Base-by-base conservation (phyloP, 92 coral and sea anemone genomes). In the Palythoa grandiflora region DNA sequence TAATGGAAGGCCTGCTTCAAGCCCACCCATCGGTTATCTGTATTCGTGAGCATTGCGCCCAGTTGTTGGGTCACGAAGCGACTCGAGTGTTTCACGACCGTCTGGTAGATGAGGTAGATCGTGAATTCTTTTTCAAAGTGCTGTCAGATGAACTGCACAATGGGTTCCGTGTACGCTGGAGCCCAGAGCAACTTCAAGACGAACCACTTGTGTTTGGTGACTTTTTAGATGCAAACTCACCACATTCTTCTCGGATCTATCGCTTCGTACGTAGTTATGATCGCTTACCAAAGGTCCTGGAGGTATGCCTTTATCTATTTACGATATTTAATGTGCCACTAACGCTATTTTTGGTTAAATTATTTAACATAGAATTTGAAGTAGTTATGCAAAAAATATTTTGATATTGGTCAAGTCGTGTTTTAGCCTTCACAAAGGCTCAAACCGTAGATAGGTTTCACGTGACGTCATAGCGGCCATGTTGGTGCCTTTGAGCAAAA, bases 1-100 rank as follows among this genome's bases (percentile, higher is more conserved):
- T 97, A n/a, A 92, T 97, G 71, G 97, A 92, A 61, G 95, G 99
- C 35, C 92, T 94, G 54, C 90, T 97, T 35, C 99, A 97, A 84
- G 99, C 98, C 0, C 96, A 97, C 80, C 96, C 93, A 48, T 61
- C 92, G 14, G 95, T 91, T 68, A 93, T 96, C 87, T 92, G 92
- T 21, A 80, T 90, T 50, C 96, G 97, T 39, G 97, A 97, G 5
- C 95, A 94, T 60, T 94, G 95, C 79, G 93, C 93, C 19, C 92
- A 94, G 84, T 86, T 97, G 39, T 79, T 97, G 51, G 93, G 95
- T 39, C 99, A 97, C 85, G 99, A 97, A 84, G 96, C 95, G 48
- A 85, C 97, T 53, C 97, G 99, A 39, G 98, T 97, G 48, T 97
- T 97, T 53, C 95, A 95, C 81, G 99, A 97, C 68, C 98, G 99